Evolutionary conservation across 2,113 vertebrate genomes (phyloP), one percentile per base, ranked within the genome.

Genomic region (Penelope pileata): DNA sequence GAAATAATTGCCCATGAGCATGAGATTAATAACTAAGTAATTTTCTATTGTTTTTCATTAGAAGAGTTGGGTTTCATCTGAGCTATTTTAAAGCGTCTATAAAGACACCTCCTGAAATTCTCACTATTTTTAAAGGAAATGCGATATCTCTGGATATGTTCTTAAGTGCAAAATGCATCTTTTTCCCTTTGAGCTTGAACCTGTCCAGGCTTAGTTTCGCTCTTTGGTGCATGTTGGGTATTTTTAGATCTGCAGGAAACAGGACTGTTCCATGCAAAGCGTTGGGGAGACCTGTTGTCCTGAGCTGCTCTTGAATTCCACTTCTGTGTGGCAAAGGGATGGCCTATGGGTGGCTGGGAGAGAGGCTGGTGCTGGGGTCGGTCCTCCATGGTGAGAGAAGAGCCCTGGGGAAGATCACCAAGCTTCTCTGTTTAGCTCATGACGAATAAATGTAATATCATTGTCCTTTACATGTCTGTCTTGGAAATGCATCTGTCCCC

Each of bases 31-130:
- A 93, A 34, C 60, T 21, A 45, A 67, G 54, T 90, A 91, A 88
- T 93, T 90, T 76, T 45, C 66, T 86, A 42, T 94, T 91, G 79
- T 45, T 88, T 96, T 86, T 86, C 76, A 60, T 92, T 68, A 72
- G 59, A 27, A 70, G 15, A 60, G 29, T 24, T 86, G 40, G 7
- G 83, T 90, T 92, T 88, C 43, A 84, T 32, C 13, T 8, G 47
- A 94, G 90, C 51, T 88, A 21, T 84, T 95, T 72, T 94, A 64
- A 58, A 82, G 93, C 91, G 74, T 34, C 60, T 24, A 13, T 19
- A 56, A 75, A 67, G 45, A 16, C 54, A 16, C 17, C 32, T 90
- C 23, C 63, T 86, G 82, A 66, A 90, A 84, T 66, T 64, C 24
- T 72, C 40, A 7, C 12, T 84, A 19, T 78, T 86, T 94, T 81